Percentiles rank a stretch among this genome's conserved stretches.
Conservation (phyloP, 2,113 vertebrate genomes). For the Echinops telfairi region DNA sequence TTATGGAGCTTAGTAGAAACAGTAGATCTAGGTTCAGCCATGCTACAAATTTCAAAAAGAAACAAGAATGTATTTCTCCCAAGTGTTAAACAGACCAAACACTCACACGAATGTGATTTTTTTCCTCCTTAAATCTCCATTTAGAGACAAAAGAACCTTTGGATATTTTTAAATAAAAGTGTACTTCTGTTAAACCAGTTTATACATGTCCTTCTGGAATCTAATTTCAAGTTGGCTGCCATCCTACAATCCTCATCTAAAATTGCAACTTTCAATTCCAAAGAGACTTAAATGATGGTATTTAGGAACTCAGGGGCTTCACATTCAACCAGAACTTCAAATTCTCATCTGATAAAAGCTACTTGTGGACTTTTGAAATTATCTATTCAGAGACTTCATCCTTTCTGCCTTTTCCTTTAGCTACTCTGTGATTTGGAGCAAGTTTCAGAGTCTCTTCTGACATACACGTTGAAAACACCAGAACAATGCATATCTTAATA, state of each 20-base stretch:
- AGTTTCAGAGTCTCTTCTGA: too few species aligned
- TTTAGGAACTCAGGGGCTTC: background rate
- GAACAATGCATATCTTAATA: too few species aligned
- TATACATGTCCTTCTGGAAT: background rate
- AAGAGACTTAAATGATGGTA: background rate
- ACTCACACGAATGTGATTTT: background rate
- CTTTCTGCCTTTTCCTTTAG: background rate
- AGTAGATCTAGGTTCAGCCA: background rate
- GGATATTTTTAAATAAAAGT: conserved; percentile 14
- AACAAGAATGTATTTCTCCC: background rate
- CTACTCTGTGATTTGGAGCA: background rate
- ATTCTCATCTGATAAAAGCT: background rate
- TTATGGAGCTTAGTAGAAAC: background rate
- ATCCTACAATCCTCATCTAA: background rate
- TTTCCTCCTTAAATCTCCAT: background rate
- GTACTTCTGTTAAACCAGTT: background rate
- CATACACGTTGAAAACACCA: too few species aligned
- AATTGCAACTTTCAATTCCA: conserved; percentile 19
- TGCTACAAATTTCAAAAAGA: too few species aligned
- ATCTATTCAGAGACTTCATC: background rate
- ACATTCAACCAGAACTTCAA: background rate
- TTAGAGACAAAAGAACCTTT: background rate
- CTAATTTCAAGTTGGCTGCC: conserved; percentile 22
- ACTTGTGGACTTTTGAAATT: background rate
- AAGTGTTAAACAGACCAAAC: background rate